Percentiles rank a stretch among this genome's conserved stretches.
These are phyloP conservation scores for Allacma fusca DNA, from an alignment of 2,888 invertebrate species.

Conservation along the genomic window DNA sequence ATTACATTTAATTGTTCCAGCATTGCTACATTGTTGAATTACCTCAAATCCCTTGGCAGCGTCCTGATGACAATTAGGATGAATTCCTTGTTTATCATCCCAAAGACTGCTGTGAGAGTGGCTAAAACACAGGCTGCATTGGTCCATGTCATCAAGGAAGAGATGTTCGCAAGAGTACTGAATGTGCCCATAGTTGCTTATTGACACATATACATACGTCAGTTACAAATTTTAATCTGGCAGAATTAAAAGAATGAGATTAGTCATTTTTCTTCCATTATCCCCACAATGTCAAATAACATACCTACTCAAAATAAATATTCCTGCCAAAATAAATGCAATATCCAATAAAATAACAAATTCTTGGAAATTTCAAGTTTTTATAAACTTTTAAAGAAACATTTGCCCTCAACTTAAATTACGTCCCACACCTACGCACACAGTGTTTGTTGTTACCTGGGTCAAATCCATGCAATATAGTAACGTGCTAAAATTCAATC, in stretches of 20 bases:
- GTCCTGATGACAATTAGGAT: constrained; percentile 24
- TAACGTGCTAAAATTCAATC: neutral
- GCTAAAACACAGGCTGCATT: constrained; percentile 27
- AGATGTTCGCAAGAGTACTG: neutral
- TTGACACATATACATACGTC: too few species aligned
- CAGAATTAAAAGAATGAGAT: too few species aligned
- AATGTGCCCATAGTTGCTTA: constrained; percentile 8
- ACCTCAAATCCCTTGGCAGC: constrained; percentile 34
- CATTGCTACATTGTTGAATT: neutral
- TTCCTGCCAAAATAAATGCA: too few species aligned
- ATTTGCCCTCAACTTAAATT: too few species aligned
- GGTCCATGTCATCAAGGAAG: constrained; percentile 19
- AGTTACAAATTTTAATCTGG: too few species aligned
- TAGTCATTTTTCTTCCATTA: too few species aligned
- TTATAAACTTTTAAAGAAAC: too few species aligned
- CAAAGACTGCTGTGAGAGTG: constrained; percentile 20
- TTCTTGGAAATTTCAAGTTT: too few species aligned
- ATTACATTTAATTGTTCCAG: neutral
- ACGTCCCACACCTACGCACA: too few species aligned
- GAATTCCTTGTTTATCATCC: constrained; percentile 20
- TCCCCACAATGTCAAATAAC: too few species aligned
- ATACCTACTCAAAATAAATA: too few species aligned
- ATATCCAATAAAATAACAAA: too few species aligned
- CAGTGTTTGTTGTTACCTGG: neutral
- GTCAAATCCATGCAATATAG: neutral